Base-by-base conservation (phyloP, 2,888 invertebrate genomes). In the Rhagonycha lutea region DNA sequence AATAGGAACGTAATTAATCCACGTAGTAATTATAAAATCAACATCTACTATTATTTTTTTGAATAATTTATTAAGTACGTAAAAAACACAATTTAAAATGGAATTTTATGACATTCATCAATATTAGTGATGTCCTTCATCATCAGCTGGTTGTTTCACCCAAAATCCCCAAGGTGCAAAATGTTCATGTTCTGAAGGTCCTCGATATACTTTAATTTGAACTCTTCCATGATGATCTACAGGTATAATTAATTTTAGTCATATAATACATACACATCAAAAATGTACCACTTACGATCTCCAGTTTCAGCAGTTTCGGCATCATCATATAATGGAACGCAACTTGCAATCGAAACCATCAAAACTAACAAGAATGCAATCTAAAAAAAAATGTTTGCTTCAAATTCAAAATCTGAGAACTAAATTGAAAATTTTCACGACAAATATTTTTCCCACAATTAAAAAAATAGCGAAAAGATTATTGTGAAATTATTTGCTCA, bases 121-220 rank as follows among this genome's bases (percentile, higher is more conserved):
- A 47, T 7, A 47, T 82, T 84, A 83, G 70, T 87, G 84, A 78
- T 87, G 86, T 79, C 90, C 85, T 70, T 90, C 86, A 70, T 92
- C 91, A 81, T 92, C 92, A 0, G 92, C 91, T 4, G 93, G 93
- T 82, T 93, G 93, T 80, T 92, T 93, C 32, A 92, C 92, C 93
- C 93, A 93, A 85, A 91, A 93, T 3, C 93, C 93, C 91, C 93
- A 93, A 0, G 93, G 92, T 2, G 93, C 93, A 82, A 91, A 92
- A 24, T 91, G 89, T 47, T 89, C 86, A 75, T 91, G 89, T 81
- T 91, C 91, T 1, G 92, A 91, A 0, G 94, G 93, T 0, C 94
- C 94, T 79, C 94, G 87, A 87, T 93, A 94, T 61, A 94, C 93
- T 86, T 94, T 94, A 79, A 94, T 93, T 87, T 93, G 93, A 1